phyloP scores from a whole-genome alignment of 2,797 vertebrate species.

The Glossophaga mutica region DNA sequence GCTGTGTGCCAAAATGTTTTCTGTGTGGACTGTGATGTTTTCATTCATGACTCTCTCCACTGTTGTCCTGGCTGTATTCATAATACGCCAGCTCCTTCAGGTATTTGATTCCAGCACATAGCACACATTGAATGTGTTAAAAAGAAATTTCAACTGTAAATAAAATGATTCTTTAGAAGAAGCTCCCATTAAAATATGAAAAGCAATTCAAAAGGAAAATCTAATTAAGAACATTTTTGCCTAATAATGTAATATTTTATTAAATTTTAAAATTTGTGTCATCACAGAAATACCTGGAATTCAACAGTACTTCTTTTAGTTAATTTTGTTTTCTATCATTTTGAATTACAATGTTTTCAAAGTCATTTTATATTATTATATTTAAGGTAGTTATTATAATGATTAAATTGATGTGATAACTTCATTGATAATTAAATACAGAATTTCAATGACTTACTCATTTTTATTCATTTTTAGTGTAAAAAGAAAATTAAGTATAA shows the following conservation, averaged over 20 bases:
- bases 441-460: slow-evolving; percentile 1
- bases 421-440: neutral
- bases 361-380: neutral
- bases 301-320: neutral
- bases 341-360: slow-evolving; percentile 36
- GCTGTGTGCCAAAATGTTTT: slow-evolving; percentile 87
- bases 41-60: slow-evolving; percentile 94
- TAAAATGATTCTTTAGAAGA: slow-evolving; percentile 31
- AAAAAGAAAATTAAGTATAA: neutral
- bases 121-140: neutral
- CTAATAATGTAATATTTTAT: slow-evolving; percentile 50
- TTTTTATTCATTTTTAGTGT: slow-evolving; percentile 12
- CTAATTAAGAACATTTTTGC: slow-evolving; percentile 33
- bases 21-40: slow-evolving; percentile 95
- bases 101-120: slow-evolving; percentile 64
- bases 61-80: slow-evolving; percentile 96
- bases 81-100: slow-evolving; percentile 74
- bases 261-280: slow-evolving; percentile 48
- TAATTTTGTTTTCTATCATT: slow-evolving; percentile 10
- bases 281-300: neutral
- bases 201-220: slow-evolving; percentile 4
- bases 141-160: neutral
- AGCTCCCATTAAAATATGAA: slow-evolving; percentile 3
- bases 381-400: slow-evolving; percentile 21
- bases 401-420: slow-evolving; percentile 38